Base-by-base conservation (phyloP, 2,113 vertebrate species). In the Zapornia atra region DNA sequence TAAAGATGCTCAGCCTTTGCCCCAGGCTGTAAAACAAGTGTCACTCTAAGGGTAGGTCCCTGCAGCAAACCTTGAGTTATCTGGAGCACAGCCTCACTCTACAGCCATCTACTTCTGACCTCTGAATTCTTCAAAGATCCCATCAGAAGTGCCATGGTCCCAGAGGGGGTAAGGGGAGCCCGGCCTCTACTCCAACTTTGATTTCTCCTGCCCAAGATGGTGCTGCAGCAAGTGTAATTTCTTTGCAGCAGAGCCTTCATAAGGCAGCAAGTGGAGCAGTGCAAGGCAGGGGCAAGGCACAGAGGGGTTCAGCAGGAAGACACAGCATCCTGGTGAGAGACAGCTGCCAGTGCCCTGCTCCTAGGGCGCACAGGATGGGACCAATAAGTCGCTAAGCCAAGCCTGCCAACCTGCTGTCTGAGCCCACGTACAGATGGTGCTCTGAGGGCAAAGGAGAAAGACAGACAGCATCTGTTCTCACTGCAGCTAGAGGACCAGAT, bases 41-140 rank as follows among this genome's bases (percentile, higher is more conserved):
- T 48, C 29, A 18, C 15, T 81, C 21, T 54, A 83, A 0, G 40
- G 20, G 28, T 17, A 59, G 24, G 36, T 26, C 46, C 44, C 63
- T 1, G 0, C 4, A 44, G 50, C 40, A 91, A 85, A 70, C 14
- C 17, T 17, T 50, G 29, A 0, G 1, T 34, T 54, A 79, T 0
- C 21, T 42, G 15, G 22, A 95, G 33, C 53, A 51, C 0, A 82
- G 48, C 34, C 48, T 46, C 53, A 26, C 18, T 8, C 25, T 59
- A 38, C 20, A 75, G 3, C 40, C 64, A n/a, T 11, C 50, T 63
- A 65, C 17, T 63, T 77, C 33, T 38, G 22, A 76, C 33, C 36
- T 71, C 36, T 82, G 48, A 53, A 60, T 51, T 66, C 46, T 68
- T 50, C 22, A 20, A 46, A 83, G 72, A 51, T 34, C 65, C 3